phyloP scores from a whole-genome alignment of 1,140 invertebrate species.

The Zaprionus gabonicus region DNA sequence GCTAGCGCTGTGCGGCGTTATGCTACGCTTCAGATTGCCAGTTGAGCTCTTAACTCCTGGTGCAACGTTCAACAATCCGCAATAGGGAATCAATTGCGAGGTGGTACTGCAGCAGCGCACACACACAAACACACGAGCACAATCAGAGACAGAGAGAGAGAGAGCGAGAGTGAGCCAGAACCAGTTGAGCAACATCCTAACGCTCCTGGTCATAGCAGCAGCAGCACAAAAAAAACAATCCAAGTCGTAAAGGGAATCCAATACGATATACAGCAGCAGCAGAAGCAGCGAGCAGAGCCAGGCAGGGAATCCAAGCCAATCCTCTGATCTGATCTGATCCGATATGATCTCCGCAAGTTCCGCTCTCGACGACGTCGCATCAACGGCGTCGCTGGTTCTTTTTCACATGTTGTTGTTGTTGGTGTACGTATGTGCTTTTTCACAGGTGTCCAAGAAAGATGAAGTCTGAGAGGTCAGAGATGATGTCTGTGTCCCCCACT shows the following conservation, averaged over 20 bases:
- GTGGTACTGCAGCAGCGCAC: constrained; percentile 72
- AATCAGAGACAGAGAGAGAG: constrained; percentile 13
- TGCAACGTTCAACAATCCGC: constrained; percentile 73
- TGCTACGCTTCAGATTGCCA: constrained; percentile 61
- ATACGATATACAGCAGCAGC: constrained; percentile 73
- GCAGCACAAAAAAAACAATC: constrained; percentile 16
- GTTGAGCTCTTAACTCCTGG: constrained; percentile 78
- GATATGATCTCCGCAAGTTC: constrained; percentile 9
- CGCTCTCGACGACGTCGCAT: constrained; percentile 10
- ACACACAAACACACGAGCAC: constrained; percentile 33
- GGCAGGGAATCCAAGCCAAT: constrained; percentile 48
- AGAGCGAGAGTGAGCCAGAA: neutral
- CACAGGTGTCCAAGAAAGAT: constrained; percentile 16
- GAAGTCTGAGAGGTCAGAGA: neutral
- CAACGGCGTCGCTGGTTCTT: constrained; percentile 20
- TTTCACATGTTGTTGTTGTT: constrained; percentile 50
- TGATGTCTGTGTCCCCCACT: constrained; percentile 1
- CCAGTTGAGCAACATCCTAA: constrained; percentile 44
- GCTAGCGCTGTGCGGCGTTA: constrained; percentile 49
- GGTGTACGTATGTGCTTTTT: constrained; percentile 44
- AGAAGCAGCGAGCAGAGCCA: constrained; percentile 32
- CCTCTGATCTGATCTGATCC: constrained; percentile 2
- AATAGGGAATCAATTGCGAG: constrained; percentile 79
- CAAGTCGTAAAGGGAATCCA: constrained; percentile 74
- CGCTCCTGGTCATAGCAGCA: constrained; percentile 28